Evolutionary conservation across 2,888 invertebrate species (phyloP), one percentile per base, ranked within the genome.

Genomic region (Junonia oenone): DNA sequence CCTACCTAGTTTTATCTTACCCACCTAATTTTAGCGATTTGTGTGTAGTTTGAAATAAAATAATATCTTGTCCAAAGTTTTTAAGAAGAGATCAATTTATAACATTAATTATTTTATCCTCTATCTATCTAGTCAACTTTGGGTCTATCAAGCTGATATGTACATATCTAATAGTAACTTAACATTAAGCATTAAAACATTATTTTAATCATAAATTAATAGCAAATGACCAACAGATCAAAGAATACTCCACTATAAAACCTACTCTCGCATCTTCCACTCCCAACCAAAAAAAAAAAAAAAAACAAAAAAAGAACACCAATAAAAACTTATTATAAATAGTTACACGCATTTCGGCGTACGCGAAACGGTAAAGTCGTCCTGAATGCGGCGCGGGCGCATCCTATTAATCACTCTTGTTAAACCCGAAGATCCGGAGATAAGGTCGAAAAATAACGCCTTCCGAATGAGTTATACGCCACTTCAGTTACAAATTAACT

Each of bases 381-480:
- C 75, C 63, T 58, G 64, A 73, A 47, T 11, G 50, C 38, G 81
- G 78, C 78, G 75, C 78, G 75, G 70, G 68, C 72, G 73, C 73
- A 63, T 67, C 65, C 61, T 75, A 84, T 87, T 86, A 84, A 87
- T 88, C 86, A 86, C 80, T 71, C 81, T 78, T 83, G 85, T 85
- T 82, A 76, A 73, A 67, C 68, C 60, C 65, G 65, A 57, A 82
- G 88, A 88, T 88, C 70, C 65, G 58, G 72, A 72, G 88, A 88
- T 88, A 87, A 80, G 73, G 72, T 60, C 72, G 78, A 80, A 83
- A 81, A 81, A 83, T 84, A 81, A 82, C 80, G 79, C 81, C 80
- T 59, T 73, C 64, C 56, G 69, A 71, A 71, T 81, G 81, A 84
- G 67, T 80, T 78, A 83, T 63, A 52, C 51, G 35, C 64, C 64